Evolutionary conservation across 2,888 invertebrate genomes (phyloP), one percentile per base, ranked within the genome.

Genomic region (Agapostemon virescens): DNA sequence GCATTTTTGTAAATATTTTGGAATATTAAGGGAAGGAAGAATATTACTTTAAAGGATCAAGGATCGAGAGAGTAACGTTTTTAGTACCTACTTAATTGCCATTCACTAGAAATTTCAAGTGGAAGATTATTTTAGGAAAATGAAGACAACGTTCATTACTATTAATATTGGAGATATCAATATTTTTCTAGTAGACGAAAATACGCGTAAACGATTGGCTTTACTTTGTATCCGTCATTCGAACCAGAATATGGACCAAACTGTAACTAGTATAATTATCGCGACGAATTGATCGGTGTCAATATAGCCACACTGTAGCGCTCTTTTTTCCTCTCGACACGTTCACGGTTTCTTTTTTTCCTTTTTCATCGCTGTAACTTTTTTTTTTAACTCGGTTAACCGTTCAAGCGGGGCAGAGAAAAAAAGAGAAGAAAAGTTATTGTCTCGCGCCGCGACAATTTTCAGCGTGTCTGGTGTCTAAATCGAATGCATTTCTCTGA

Each of bases 231-330:
- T 61, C 0, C 30, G 11, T 20, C 33, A 63, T 63, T 63, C 36
- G 36, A n/a, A 33, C 36, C n/a, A 36, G 63, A 36, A 36, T 63
- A 36, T 63, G 20, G 36, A n/a, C 36, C 33, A 36, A 76, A 77
- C 49, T 69, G 66, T 45, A 70, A 38, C 66, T 38, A 42, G 36
- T 52, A 77, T 77, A 71, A 77, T 67, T 79, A 67, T 26, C 23
- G 49, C 30, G 58, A 36, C 70, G 30, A 66, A 76, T 70, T 70
- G 70, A 71, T 68, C 42, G 61, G 17, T 36, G 42, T 30, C 52
- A 26, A 55, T 63, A 72, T 70, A 55, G 42, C 40, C 36, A 15
- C n/a, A 36, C 33, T 30, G 66, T 6, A 5, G 38, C 66, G 30
- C 55, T 23, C 42, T 42, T 69, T 64, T 52, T 36, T 36, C 63